These are phyloP conservation scores for Rhadina sibilatrix DNA, from an alignment of 2,113 vertebrate genomes.

Conservation along the genomic window DNA sequence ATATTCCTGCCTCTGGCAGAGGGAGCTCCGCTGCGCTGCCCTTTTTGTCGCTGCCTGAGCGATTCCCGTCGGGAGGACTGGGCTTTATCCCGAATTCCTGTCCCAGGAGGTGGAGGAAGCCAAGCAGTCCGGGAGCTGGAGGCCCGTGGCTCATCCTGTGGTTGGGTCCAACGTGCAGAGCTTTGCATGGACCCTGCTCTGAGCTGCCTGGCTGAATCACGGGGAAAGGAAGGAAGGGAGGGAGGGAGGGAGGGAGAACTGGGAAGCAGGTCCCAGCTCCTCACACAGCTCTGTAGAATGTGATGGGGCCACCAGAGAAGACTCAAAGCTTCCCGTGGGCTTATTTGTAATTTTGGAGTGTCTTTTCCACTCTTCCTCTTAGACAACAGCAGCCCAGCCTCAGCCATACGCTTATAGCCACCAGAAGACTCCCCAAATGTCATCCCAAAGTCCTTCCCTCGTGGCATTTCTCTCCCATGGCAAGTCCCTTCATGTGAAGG, in stretches of 20 bases:
- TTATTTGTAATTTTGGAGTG: background rate
- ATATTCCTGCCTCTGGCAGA: background rate
- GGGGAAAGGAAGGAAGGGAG: background rate
- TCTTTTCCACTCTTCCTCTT: background rate
- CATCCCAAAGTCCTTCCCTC: background rate
- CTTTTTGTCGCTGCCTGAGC: background rate
- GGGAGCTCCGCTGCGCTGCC: background rate
- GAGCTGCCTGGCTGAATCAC: fast-evolving
- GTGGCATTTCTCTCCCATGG: background rate
- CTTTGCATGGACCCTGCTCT: fast-evolving
- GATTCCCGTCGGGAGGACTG: background rate
- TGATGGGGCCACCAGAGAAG: background rate
- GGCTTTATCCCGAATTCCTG: background rate
- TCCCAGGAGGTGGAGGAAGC: background rate
- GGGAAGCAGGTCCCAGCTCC: background rate
- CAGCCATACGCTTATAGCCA: background rate
- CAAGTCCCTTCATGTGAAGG: background rate
- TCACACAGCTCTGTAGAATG: background rate
- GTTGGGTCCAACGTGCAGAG: fast-evolving
- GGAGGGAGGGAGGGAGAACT: background rate
- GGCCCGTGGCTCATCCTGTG: background rate
- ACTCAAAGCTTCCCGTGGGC: background rate
- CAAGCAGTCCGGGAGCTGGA: background rate
- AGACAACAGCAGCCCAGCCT: background rate
- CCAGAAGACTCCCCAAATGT: background rate